Conservation (phyloP, 2,888 invertebrate species). For the Agrotis clavis region DNA sequence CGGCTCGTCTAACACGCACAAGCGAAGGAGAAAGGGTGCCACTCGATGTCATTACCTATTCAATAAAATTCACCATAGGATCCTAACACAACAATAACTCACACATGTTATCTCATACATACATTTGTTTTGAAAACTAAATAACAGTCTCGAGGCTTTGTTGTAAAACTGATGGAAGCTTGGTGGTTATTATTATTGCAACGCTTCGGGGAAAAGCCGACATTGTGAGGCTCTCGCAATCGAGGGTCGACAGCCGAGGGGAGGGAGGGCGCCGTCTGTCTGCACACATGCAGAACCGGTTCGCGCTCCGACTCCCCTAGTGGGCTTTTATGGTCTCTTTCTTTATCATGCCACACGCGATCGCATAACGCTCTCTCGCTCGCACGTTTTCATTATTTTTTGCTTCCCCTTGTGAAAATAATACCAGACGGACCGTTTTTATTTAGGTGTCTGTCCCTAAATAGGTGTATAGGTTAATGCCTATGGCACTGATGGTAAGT, state of each 20-base stretch:
- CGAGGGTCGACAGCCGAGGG: conserved; percentile 88
- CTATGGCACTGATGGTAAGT: conserved; percentile 77
- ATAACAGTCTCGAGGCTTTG: conserved; percentile 28
- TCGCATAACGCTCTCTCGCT: conserved; percentile 83
- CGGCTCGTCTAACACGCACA: conserved; percentile 33
- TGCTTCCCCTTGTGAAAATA: conserved; percentile 88
- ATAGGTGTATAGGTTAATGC: conserved; percentile 76
- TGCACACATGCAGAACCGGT: conserved; percentile 91
- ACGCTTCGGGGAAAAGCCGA: conserved; percentile 85
- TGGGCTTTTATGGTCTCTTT: conserved; percentile 83
- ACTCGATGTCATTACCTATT: conserved; percentile 26
- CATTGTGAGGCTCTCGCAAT: conserved; percentile 85
- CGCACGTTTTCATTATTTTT: conserved; percentile 89
- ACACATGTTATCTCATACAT: conserved; percentile 15
- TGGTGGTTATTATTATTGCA: conserved; percentile 85
- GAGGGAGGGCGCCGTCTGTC: conserved; percentile 86
- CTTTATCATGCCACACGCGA: conserved; percentile 85
- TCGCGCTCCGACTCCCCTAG: conserved; percentile 88
- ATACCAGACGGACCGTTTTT: conserved; percentile 87
- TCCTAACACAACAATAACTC: conserved; percentile 20
- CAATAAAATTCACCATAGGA: conserved; percentile 4
- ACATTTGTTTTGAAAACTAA: conserved; percentile 38
- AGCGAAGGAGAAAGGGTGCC: conserved; percentile 63
- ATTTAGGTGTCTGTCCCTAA: conserved; percentile 83
- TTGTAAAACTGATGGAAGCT: conserved; percentile 57